Evolutionary conservation across 2,797 vertebrate genomes (phyloP).

Genomic region (Discoglossus pictus): DNA sequence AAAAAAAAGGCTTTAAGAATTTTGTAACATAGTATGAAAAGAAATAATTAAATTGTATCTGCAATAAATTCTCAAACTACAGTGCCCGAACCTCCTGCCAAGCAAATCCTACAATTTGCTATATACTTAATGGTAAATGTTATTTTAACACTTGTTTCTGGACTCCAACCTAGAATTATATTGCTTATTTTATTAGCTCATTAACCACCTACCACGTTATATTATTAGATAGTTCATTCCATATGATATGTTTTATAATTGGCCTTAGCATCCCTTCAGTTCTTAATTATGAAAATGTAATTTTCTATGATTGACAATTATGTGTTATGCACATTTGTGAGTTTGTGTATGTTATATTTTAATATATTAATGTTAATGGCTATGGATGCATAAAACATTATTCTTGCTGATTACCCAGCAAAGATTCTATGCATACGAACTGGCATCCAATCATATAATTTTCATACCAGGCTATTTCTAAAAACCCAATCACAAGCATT

Average conservation of each 20-base stretch:
- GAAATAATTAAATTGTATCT: slow-evolving; percentile 57
- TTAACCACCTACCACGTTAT: slow-evolving; percentile 66
- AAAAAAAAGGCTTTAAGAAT: slow-evolving; percentile 26
- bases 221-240: slow-evolving; percentile 67
- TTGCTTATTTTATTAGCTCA: slow-evolving; percentile 72
- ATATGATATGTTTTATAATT: slow-evolving; percentile 52
- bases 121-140: slow-evolving; percentile 61
- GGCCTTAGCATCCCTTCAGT: slow-evolving; percentile 40
- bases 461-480: no score
- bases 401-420: no score
- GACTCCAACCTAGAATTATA: slow-evolving; percentile 70
- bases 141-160: slow-evolving; percentile 65
- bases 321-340: background rate
- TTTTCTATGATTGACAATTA: slow-evolving; percentile 46
- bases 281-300: slow-evolving; percentile 49
- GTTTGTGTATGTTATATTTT: no score
- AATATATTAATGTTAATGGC: no score
- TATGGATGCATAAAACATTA: no score
- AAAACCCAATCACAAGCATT: no score
- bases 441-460: no score
- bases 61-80: slow-evolving; percentile 51
- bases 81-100: slow-evolving; percentile 49
- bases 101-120: slow-evolving; percentile 59
- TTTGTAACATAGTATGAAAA: slow-evolving; percentile 19
- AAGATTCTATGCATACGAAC: no score